Percentiles rank a stretch among this genome's conserved stretches.
Evolutionary conservation across 2,113 vertebrate genomes (phyloP).

Genomic region (Hippocampus guttulatus): DNA sequence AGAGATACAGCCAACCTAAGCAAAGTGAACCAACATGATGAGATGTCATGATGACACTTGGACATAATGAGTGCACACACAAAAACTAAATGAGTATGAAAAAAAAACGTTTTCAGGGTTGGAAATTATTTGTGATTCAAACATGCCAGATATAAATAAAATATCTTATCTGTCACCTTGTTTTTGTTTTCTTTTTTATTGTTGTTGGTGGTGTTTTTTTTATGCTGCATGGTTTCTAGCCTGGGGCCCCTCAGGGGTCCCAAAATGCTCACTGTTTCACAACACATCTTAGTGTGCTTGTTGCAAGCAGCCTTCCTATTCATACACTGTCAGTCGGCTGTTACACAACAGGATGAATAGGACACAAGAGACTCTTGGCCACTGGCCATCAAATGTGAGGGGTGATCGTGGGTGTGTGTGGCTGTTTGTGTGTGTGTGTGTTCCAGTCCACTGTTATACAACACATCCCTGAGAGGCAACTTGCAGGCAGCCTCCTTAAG

Average conservation of each 20-base stretch:
- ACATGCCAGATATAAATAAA: no score
- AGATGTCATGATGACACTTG: neutral
- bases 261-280: neutral
- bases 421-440: constrained; percentile 21
- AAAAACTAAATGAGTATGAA: no score
- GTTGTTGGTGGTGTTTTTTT: no score
- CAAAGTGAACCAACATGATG: constrained; percentile 30
- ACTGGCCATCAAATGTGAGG: constrained; percentile 24
- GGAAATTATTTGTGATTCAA: no score
- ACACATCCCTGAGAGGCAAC: constrained; percentile 31
- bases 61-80: no score
- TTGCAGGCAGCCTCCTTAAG: constrained; percentile 47
- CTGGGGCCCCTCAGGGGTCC: neutral
- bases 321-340: constrained; percentile 46
- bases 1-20: constrained; percentile 38
- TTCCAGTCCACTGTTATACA: constrained; percentile 50
- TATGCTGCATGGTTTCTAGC: neutral
- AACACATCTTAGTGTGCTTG: neutral
- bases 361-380: constrained; percentile 28
- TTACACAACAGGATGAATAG: constrained; percentile 56
- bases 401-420: neutral
- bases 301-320: constrained; percentile 23
- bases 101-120: no score
- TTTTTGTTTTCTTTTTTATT: no score
- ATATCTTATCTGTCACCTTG: no score